Evolutionary conservation across 2,113 vertebrate genomes (phyloP).

Genomic region (Mirza zaza): DNA sequence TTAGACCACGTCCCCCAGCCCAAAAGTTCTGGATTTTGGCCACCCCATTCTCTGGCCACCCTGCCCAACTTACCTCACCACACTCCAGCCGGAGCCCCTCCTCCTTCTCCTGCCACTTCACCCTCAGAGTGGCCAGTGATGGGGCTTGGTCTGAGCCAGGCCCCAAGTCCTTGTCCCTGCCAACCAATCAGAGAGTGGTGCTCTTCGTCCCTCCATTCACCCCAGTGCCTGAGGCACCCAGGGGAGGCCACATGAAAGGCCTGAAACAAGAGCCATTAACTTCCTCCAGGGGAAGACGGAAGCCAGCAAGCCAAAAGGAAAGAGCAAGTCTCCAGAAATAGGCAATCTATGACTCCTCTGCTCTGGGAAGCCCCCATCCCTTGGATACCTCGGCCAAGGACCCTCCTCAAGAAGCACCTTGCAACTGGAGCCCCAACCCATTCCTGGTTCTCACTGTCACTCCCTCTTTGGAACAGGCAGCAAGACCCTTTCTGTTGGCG

Average conservation of each 20-base stretch:
- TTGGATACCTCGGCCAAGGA: neutral
- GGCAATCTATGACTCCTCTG: neutral
- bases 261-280: neutral
- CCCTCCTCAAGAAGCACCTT: neutral
- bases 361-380: neutral
- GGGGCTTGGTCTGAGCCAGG: neutral
- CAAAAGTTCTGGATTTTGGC: too few relatives aligned
- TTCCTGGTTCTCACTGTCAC: neutral
- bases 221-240: neutral
- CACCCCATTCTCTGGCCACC: neutral
- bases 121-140: constrained; percentile 23
- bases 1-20: neutral
- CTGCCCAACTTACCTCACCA: constrained; percentile 82
- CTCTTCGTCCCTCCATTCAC: neutral
- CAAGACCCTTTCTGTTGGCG: neutral
- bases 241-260: neutral
- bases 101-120: constrained; percentile 72
- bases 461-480: neutral
- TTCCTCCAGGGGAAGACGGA: neutral
- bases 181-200: constrained; percentile 41
- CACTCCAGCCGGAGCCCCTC: constrained; percentile 80
- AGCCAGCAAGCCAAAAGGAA: neutral
- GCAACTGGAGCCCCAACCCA: neutral
- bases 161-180: constrained; percentile 48
- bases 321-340: constrained; percentile 11